These are phyloP conservation scores for Oplegnathus fasciatus DNA, from an alignment of 2,113 vertebrate genomes.

Conservation along the genomic window DNA sequence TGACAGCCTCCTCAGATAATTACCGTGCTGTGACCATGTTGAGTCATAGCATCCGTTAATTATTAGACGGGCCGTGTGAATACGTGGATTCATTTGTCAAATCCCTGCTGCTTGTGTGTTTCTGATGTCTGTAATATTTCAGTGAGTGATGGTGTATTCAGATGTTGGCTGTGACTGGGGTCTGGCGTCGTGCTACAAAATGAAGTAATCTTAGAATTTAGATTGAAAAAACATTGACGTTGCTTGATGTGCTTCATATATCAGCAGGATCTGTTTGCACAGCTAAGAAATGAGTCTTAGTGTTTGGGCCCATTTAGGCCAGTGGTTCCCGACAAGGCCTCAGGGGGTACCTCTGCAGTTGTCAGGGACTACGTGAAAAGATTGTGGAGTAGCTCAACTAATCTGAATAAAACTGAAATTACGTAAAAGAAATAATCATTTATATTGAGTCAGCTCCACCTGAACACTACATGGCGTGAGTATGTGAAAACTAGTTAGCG, in stretches of 20 bases:
- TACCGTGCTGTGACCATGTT: slow-evolving; percentile 56
- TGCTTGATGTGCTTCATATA: slow-evolving; percentile 69
- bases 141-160: slow-evolving; percentile 75
- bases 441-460: neutral
- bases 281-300: slow-evolving; percentile 29
- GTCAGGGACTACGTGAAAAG: neutral
- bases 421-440: neutral
- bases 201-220: slow-evolving; percentile 78
- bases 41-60: slow-evolving; percentile 80
- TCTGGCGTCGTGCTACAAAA: slow-evolving; percentile 67
- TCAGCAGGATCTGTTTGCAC: slow-evolving; percentile 64
- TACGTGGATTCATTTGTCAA: slow-evolving; percentile 58
- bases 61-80: slow-evolving; percentile 65
- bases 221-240: slow-evolving; percentile 71
- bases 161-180: slow-evolving; percentile 73
- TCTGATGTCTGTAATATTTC: slow-evolving; percentile 70
- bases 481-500: neutral
- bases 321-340: neutral
- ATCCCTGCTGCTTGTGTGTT: slow-evolving; percentile 54
- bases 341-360: neutral
- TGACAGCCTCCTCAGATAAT: slow-evolving; percentile 75
- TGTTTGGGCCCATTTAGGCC: slow-evolving; percentile 17
- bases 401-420: neutral
- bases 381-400: neutral
- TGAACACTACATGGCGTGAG: neutral